Base-by-base conservation (phyloP, 2,888 invertebrate genomes). In the Spialia ferax region DNA sequence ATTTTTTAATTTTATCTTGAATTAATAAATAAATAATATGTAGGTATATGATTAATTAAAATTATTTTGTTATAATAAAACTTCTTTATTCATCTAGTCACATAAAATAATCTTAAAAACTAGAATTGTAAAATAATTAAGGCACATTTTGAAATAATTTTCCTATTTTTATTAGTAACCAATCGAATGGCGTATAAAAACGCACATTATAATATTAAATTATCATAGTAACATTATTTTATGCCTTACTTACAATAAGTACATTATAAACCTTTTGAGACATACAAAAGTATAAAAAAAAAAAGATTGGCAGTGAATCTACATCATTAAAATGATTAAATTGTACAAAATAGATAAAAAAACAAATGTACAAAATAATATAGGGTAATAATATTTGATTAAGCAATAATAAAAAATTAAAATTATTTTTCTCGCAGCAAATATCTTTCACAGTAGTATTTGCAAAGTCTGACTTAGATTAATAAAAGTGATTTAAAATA, bases 41-140 rank as follows among this genome's bases (percentile, higher is more conserved):
- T n/a, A n/a, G n/a, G n/a, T n/a, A n/a, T n/a, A n/a, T n/a, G n/a
- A n/a, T n/a, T n/a, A n/a, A n/a, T n/a, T n/a, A n/a, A n/a, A n/a
- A n/a, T n/a, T n/a, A n/a, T n/a, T n/a, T n/a, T n/a, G n/a, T 38
- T 52, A 20, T 50, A 66, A 66, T 66, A 66, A 66, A 66, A 60
- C 52, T 54, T 11, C 32, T 62, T 68, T 77, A 77, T 79, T 77
- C 71, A 57, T 70, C 73, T 79, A 79, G 74, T 80, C 77, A 79
- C 72, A 77, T 75, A 82, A 77, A 77, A 78, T 75, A 75, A 73
- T 76, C 80, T 81, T 83, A 81, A 71, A 71, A 71, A 76, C 81
- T 84, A 65, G 59, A 60, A 64, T 77, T 80, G 80, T 83, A 83
- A 75, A 82, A 83, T 81, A 84, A 82, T 85, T 84, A 86, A 85